Conservation (phyloP, 1,140 invertebrate genomes). For the Berghia stephanieae region DNA sequence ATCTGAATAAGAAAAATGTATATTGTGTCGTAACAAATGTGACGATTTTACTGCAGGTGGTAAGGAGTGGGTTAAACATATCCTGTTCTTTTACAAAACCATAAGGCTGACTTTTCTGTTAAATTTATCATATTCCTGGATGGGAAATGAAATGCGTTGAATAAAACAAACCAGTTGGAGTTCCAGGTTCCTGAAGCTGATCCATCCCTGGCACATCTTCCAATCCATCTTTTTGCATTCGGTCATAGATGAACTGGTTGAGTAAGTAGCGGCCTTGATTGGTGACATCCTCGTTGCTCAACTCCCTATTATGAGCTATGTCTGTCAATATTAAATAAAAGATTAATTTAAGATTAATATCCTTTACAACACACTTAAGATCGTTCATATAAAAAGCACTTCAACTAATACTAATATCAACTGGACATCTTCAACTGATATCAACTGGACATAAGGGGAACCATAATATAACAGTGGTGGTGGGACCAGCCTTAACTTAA, state of each 20-base stretch:
- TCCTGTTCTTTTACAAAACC: not conserved
- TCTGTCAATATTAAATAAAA: not conserved
- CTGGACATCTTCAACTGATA: constrained; percentile 49
- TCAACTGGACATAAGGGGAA: too few species aligned
- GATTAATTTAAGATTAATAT: too few species aligned
- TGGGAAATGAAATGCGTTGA: too few species aligned
- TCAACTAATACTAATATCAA: constrained; percentile 5
- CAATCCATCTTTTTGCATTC: constrained; percentile 48
- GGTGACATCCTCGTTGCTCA: constrained; percentile 55
- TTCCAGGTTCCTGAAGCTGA: constrained; percentile 56
- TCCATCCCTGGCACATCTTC: constrained; percentile 44
- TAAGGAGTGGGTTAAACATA: not conserved
- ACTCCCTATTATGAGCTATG: constrained; percentile 11
- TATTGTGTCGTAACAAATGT: too few species aligned
- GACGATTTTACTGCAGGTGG: too few species aligned
- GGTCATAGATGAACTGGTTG: constrained; percentile 56
- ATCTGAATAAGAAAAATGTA: too few species aligned
- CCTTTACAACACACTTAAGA: too few species aligned
- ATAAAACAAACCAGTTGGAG: constrained; percentile 61
- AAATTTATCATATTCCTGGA: not conserved
- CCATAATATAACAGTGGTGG: too few species aligned
- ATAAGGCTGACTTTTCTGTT: not conserved
- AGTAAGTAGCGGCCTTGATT: constrained; percentile 57
- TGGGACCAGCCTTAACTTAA: constrained; percentile 42
- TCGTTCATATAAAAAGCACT: not conserved